These are phyloP conservation scores for Lapara coniferarum DNA, from an alignment of 2,888 invertebrate genomes.

Conservation along the genomic window DNA sequence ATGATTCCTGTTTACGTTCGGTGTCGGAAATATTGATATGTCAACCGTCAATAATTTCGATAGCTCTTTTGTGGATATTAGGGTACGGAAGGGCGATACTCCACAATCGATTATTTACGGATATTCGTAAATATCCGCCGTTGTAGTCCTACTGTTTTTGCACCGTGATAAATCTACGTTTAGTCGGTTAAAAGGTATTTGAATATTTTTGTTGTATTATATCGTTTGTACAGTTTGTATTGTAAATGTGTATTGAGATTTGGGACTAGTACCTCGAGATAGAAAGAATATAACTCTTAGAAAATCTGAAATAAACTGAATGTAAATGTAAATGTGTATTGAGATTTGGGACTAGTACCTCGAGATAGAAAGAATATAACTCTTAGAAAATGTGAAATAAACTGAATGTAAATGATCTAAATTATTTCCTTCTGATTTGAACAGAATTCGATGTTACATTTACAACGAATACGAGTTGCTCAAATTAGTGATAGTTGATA, in stretches of 20 bases:
- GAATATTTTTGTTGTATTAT: neutral
- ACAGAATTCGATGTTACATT: neutral
- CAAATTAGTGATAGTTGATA: too few relatives aligned
- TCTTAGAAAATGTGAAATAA: too few relatives aligned
- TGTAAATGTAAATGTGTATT: too few relatives aligned
- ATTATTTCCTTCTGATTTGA: too few relatives aligned
- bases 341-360: too few relatives aligned
- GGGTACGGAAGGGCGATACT: constrained; percentile 31
- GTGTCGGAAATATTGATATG: constrained; percentile 38
- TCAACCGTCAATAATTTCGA: constrained; percentile 40
- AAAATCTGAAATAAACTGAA: too few relatives aligned
- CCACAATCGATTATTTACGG: constrained; percentile 25
- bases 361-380: too few relatives aligned
- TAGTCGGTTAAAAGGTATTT: neutral
- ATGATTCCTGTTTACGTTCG: constrained; percentile 35
- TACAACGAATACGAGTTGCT: neutral
- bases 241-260: neutral
- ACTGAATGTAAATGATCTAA: too few relatives aligned
- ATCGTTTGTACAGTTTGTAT: neutral
- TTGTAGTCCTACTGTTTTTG: constrained; percentile 3
- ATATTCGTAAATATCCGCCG: constrained; percentile 25
- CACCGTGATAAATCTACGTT: neutral
- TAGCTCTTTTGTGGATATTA: constrained; percentile 36
- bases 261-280: too few relatives aligned
- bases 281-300: too few relatives aligned